These are phyloP conservation scores for Palythoa heliodiscus DNA, from an alignment of 92 coral and sea anemone genomes.

Conservation along the genomic window DNA sequence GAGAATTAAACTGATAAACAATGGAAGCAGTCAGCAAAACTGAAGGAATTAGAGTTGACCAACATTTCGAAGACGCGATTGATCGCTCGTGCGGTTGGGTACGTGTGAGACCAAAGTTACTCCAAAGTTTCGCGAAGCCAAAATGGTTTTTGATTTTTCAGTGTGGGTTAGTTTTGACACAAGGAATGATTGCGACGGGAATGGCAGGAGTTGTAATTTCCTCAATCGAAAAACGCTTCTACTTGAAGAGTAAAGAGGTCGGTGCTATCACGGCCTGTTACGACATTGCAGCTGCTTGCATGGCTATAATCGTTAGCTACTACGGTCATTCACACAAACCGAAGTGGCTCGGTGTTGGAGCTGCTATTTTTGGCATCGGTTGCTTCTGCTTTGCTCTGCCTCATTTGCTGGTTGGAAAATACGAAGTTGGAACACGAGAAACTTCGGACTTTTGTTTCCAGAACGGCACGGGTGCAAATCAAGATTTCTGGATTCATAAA, in stretches of 20 bases:
- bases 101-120: conserved; percentile 56
- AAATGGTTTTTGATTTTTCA: conserved; percentile 91
- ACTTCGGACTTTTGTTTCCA: conserved; percentile 67
- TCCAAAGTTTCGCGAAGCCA: conserved; percentile 78
- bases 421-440: conserved; percentile 65
- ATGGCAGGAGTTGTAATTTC: conserved; percentile 89
- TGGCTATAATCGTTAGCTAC: conserved; percentile 92
- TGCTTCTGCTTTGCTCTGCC: conserved; percentile 92
- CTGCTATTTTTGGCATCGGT: conserved; percentile 82
- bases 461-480: conserved; percentile 32
- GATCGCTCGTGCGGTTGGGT: conserved; percentile 68
- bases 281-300: conserved; percentile 83
- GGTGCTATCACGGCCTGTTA: conserved; percentile 85
- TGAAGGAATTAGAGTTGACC: not conserved
- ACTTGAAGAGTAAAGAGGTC: conserved; percentile 75
- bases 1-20: not conserved
- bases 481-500: conserved; percentile 36
- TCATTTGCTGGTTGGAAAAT: conserved; percentile 77
- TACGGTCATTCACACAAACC: conserved; percentile 95
- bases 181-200: conserved; percentile 95
- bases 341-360: conserved; percentile 93
- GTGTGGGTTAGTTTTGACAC: conserved; percentile 86
- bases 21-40: not conserved
- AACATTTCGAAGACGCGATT: not conserved
- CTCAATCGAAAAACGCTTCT: conserved; percentile 90